phyloP scores from a whole-genome alignment of 2,888 invertebrate genomes.

The Imbricaverruca yamaguchii region DNA sequence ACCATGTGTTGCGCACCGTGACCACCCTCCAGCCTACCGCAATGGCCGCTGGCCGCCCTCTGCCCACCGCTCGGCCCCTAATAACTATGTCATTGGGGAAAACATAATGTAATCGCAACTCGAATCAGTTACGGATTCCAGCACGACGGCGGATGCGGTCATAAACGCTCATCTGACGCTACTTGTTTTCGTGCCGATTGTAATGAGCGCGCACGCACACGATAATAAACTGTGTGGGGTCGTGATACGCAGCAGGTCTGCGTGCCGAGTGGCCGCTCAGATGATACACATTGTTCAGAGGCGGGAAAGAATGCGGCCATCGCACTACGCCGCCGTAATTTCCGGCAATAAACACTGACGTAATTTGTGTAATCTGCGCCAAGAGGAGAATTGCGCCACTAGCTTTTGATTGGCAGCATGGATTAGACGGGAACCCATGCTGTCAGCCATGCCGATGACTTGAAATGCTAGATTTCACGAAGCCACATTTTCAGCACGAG shows the following conservation, averaged over 20 bases:
- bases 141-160: not conserved
- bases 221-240: not conserved
- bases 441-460: no score
- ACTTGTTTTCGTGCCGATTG: not conserved
- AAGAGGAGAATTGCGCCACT: not conserved
- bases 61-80: not conserved
- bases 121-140: slow-evolving; percentile 4
- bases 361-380: not conserved
- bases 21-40: not conserved
- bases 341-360: not conserved
- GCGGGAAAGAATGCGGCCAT: not conserved
- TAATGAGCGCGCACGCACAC: not conserved
- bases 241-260: not conserved
- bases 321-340: not conserved
- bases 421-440: no score
- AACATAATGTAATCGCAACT: slow-evolving; percentile 10
- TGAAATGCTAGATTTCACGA: no score
- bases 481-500: no score
- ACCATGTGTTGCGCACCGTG: not conserved
- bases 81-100: slow-evolving; percentile 13
- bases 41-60: not conserved
- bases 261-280: not conserved
- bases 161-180: slow-evolving; percentile 8
- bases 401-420: no score
- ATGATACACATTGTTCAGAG: not conserved